phyloP scores from a whole-genome alignment of 2,888 invertebrate species.

The Euspilapteryx auroguttella region DNA sequence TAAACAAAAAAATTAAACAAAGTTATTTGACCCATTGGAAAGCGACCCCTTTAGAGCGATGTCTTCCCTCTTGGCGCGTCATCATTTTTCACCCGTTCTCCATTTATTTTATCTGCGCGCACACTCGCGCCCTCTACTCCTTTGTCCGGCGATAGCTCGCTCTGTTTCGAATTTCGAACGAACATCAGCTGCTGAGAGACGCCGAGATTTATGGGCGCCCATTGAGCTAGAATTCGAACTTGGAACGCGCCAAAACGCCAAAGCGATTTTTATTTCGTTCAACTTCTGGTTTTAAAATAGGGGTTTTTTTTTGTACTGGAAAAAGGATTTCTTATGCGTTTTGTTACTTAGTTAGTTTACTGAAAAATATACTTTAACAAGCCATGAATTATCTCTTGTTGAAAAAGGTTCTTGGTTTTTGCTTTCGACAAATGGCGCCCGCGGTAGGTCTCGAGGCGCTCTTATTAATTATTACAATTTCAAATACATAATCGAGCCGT shows the following conservation, averaged over 20 bases:
- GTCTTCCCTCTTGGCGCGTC: slow-evolving; percentile 45
- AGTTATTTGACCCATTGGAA: slow-evolving; percentile 32
- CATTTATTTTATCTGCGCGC: slow-evolving; percentile 59
- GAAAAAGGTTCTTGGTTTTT: too few relatives aligned
- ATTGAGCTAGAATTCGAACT: slow-evolving; percentile 38
- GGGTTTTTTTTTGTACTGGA: too few relatives aligned
- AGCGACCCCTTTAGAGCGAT: slow-evolving; percentile 32
- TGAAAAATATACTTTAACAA: too few relatives aligned
- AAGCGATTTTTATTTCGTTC: slow-evolving; percentile 17
- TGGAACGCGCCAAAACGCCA: slow-evolving; percentile 23
- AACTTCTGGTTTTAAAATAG: too few relatives aligned
- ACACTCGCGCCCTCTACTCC: slow-evolving; percentile 27
- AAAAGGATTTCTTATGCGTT: too few relatives aligned
- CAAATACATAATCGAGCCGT: slow-evolving; percentile 20
- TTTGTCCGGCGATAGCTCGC: slow-evolving; percentile 6
- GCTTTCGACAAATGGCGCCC: slow-evolving; percentile 6
- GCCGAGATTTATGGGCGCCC: slow-evolving; percentile 49
- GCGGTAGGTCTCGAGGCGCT: slow-evolving; percentile 3
- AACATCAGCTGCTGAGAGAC: slow-evolving; percentile 50
- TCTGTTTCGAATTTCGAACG: slow-evolving; percentile 41
- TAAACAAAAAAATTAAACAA: slow-evolving; percentile 7
- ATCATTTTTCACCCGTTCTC: slow-evolving; percentile 56
- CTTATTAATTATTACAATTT: slow-evolving; percentile 6
- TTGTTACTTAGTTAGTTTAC: too few relatives aligned
- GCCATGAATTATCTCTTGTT: too few relatives aligned